A percentile compares a stretch with the other conserved stretches of the same genome.
These are phyloP conservation scores for Sylvilagus bachmani DNA, from an alignment of 2,113 vertebrate species.

Conservation along the genomic window DNA sequence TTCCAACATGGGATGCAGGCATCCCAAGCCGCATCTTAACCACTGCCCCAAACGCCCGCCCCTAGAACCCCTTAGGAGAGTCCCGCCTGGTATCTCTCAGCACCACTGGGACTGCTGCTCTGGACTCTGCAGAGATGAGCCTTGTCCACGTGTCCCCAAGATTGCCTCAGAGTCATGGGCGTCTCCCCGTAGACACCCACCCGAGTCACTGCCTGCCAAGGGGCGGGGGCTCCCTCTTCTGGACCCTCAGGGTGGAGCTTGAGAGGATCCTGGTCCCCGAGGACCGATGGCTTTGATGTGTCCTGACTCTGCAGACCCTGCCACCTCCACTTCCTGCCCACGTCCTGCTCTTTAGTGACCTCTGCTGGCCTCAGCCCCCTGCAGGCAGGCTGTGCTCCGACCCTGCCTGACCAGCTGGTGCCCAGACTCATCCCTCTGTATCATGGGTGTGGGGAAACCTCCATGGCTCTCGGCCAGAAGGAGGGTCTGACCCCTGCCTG, in stretches of 20 bases:
- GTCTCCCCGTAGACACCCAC: neutral
- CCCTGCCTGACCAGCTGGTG: neutral
- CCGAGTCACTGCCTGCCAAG: neutral
- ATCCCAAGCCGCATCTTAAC: no score
- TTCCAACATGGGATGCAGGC: no score
- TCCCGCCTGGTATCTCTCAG: neutral
- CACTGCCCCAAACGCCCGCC: no score
- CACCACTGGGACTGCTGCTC: neutral
- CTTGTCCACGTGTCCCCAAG: neutral
- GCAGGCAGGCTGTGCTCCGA: neutral
- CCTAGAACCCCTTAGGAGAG: slow-evolving; percentile 24
- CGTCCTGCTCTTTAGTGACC: neutral
- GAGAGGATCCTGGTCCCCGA: neutral
- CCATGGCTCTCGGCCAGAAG: neutral
- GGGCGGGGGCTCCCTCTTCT: neutral
- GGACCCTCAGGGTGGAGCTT: neutral
- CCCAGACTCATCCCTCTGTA: neutral
- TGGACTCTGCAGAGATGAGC: neutral
- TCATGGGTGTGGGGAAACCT: neutral
- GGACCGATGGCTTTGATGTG: neutral
- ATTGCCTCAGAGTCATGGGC: neutral
- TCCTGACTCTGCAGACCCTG: neutral
- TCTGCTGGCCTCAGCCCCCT: neutral
- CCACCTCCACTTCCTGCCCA: neutral
- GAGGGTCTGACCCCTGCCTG: neutral